Percentiles rank a stretch among this genome's conserved stretches.
These are phyloP conservation scores for Danio kyathit DNA, from an alignment of 2,797 vertebrate species.

Conservation along the genomic window DNA sequence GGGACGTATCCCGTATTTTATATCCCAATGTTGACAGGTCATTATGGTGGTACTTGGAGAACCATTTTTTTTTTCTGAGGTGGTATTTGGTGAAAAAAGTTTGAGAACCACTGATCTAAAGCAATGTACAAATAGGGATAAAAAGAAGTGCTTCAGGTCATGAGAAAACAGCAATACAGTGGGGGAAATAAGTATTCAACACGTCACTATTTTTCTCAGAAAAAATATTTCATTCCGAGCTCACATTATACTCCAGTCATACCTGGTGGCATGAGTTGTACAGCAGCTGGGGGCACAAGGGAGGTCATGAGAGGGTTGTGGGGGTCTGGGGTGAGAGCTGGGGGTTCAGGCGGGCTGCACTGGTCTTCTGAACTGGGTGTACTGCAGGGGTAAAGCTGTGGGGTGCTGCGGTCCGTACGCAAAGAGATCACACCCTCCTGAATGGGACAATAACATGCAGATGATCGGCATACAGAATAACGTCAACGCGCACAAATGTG, in stretches of 20 bases:
- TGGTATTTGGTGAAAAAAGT: too few relatives aligned
- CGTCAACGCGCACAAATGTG: not conserved
- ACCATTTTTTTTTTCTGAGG: too few relatives aligned
- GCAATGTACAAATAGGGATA: too few relatives aligned
- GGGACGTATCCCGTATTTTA: too few relatives aligned
- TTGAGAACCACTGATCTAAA: too few relatives aligned
- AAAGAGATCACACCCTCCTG: conserved; percentile 47
- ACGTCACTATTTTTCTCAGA: too few relatives aligned
- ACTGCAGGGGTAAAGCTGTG: conserved; percentile 82
- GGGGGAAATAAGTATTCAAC: too few relatives aligned
- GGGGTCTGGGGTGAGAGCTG: conserved; percentile 59
- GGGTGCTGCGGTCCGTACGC: conserved; percentile 77
- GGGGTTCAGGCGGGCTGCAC: conserved; percentile 78
- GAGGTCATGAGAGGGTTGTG: conserved; percentile 87
- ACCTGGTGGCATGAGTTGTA: conserved; percentile 76
- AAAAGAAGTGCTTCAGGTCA: too few relatives aligned
- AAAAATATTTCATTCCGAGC: not conserved
- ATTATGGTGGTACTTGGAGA: too few relatives aligned
- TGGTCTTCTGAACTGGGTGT: conserved; percentile 90
- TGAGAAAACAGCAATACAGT: too few relatives aligned
- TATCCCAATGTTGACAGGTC: too few relatives aligned
- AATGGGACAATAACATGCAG: not conserved
- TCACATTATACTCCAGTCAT: not conserved
- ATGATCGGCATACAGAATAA: not conserved
- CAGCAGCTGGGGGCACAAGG: conserved; percentile 77